A percentile compares a stretch with the other conserved stretches of the same genome.
phyloP scores from a whole-genome alignment of 2,888 invertebrate genomes.

The Epicampocera succincta region DNA sequence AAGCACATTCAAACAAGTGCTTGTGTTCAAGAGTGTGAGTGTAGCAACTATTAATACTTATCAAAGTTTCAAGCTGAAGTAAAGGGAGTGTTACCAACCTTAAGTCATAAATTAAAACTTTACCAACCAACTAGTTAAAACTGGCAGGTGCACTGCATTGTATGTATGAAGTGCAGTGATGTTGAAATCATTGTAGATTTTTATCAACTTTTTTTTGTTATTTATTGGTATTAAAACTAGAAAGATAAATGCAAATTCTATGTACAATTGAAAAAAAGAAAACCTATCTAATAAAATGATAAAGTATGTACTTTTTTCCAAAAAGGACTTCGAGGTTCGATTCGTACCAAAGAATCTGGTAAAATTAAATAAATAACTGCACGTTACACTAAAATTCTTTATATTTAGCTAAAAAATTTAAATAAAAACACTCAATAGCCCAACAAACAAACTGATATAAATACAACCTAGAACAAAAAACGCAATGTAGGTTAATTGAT shows the following conservation, averaged over 20 bases:
- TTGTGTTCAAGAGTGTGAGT: not conserved
- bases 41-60: not conserved
- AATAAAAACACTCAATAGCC: too few relatives aligned
- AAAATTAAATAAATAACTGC: too few relatives aligned
- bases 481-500: too few relatives aligned
- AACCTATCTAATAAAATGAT: constrained; percentile 15
- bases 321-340: too few relatives aligned
- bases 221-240: constrained; percentile 27
- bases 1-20: not conserved
- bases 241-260: constrained; percentile 39
- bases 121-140: constrained; percentile 47
- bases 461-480: too few relatives aligned
- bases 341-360: too few relatives aligned
- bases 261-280: constrained; percentile 21
- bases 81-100: constrained; percentile 64
- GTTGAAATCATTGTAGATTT: constrained; percentile 52
- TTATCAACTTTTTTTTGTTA: constrained; percentile 52
- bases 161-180: constrained; percentile 47
- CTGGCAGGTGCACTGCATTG: constrained; percentile 52
- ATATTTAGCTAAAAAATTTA: too few relatives aligned
- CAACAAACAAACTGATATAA: too few relatives aligned
- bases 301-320: not conserved
- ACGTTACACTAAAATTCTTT: too few relatives aligned
- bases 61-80: constrained; percentile 15
- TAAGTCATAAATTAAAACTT: constrained; percentile 60